Base-by-base conservation (phyloP, 2,113 vertebrate genomes). In the Prunella himalayana region DNA sequence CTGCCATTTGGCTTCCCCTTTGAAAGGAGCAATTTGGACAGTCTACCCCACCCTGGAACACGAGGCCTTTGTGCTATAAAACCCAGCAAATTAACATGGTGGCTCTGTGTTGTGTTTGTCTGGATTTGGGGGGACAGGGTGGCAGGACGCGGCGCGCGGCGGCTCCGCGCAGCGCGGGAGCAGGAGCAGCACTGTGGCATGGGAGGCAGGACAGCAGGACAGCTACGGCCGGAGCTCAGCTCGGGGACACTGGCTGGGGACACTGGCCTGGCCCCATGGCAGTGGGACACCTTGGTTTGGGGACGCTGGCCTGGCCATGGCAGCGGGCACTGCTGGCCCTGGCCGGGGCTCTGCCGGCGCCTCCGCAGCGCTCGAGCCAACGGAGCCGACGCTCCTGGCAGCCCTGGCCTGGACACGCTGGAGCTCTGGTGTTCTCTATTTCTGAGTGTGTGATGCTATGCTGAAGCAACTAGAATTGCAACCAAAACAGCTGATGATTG, bases 181-280 rank as follows among this genome's bases (percentile, higher is more conserved):
- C 80, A 93, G 97, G 97, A 97, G 97, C 98, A 98, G 97, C 98
- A 98, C 97, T 96, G 97, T 98, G 98, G 98, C 98, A 98, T 95
- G 95, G 71, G 64, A 96, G 91, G 53, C 82, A 94, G 96, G 97
- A 96, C 96, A 97, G 93, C 96, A 90, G 97, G 97, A 93, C 24
- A 78, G 3, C 90, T 51, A 80, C 9, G 53, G 94, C 76, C 61
- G 16, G 84, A 83, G 64, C 82, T 88, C 5, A 17, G 83, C 71
- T 18, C 0, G 51, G 56, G n/a, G 56, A 31, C 61, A 15, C 19
- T 22, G 45, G 24, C 31, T 23, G 21, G 71, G 42, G 72, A 30
- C 21, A 3, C 45, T 3, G 68, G 56, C 63, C 4, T 18, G 37
- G n/a, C 27, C 27, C 7, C 11, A 8, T 6, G 24, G 16, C 78